Base-by-base conservation (phyloP, 2,113 vertebrate genomes). In the Tachysurus vachellii region DNA sequence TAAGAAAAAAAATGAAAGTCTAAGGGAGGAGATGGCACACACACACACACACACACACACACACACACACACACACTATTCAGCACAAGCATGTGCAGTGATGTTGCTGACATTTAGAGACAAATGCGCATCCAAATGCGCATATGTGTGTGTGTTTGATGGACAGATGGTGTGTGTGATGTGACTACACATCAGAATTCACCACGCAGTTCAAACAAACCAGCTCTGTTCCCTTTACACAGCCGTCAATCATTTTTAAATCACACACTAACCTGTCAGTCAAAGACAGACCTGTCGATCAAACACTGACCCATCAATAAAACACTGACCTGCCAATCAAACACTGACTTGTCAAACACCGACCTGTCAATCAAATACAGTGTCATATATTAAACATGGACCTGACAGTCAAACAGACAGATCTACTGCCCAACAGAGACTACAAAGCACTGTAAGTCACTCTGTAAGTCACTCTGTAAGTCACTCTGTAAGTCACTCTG, bases 71-170 rank as follows among this genome's bases (percentile, higher is more conserved):
- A 9, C 47, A 50, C 47, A 53, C 11, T 13, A n/a, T 64, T 4
- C 80, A 83, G 28, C 50, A 68, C 17, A 23, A 57, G 57, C 64
- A 56, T 80, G 85, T 86, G 77, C 50, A 80, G 28, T 86, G 77
- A 86, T 80, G 85, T 44, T 66, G 79, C 11, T 86, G 85, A 86
- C 85, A 86, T 86, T 81, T 81, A 57, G 23, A 87, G n/a, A n/a
- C n/a, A n/a, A n/a, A n/a, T n/a, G n/a, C n/a, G 80, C 66, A 50
- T 61, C 42, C 79, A 80, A 84, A 68, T 57, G 56, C 61, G 83
- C 47, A 62, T 88, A 61, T 88, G 77, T 84, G 82, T 80, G 57
- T 50, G 66, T 36, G 44, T 31, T 64, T 68, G 80, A 83, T 66
- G 44, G 82, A 66, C 82, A 83, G 82, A 83, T 83, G 62, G 77